phyloP scores from a whole-genome alignment of 1,140 invertebrate genomes.

The Melitaea cinxia region DNA sequence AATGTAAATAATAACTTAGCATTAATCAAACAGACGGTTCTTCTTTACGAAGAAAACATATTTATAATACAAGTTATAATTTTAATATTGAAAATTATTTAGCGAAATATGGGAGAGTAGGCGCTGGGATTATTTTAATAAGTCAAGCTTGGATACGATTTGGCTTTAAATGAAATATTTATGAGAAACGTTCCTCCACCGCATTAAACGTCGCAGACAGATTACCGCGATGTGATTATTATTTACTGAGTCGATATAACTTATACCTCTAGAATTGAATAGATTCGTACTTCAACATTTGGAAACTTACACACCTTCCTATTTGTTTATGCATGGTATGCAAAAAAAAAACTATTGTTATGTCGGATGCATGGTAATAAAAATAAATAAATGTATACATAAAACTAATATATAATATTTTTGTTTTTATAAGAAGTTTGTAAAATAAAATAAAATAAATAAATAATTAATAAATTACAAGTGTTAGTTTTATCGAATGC shows the following conservation, averaged over 20 bases:
- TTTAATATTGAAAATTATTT: not conserved
- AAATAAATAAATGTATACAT: too few species aligned
- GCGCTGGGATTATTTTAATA: slow-evolving; percentile 9
- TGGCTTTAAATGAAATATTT: slow-evolving; percentile 5
- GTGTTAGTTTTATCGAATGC: too few species aligned
- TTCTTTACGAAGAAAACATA: too few species aligned
- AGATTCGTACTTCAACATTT: not conserved
- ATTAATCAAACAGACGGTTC: too few species aligned
- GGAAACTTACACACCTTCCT: not conserved
- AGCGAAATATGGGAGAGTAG: not conserved
- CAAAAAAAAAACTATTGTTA: too few species aligned
- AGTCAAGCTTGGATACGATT: not conserved
- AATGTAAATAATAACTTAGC: too few species aligned
- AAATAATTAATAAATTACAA: too few species aligned
- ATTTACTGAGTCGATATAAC: not conserved
- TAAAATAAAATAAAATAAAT: too few species aligned
- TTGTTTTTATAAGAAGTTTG: too few species aligned
- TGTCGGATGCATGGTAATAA: too few species aligned
- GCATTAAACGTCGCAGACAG: not conserved
- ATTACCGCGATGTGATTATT: not conserved
- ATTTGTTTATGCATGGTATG: too few species aligned
- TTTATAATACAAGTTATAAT: not conserved
- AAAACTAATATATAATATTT: too few species aligned
- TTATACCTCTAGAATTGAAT: not conserved
- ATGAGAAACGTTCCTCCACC: not conserved